These are phyloP conservation scores for Wasmannia auropunctata DNA, from an alignment of 1,140 invertebrate genomes.

Conservation along the genomic window DNA sequence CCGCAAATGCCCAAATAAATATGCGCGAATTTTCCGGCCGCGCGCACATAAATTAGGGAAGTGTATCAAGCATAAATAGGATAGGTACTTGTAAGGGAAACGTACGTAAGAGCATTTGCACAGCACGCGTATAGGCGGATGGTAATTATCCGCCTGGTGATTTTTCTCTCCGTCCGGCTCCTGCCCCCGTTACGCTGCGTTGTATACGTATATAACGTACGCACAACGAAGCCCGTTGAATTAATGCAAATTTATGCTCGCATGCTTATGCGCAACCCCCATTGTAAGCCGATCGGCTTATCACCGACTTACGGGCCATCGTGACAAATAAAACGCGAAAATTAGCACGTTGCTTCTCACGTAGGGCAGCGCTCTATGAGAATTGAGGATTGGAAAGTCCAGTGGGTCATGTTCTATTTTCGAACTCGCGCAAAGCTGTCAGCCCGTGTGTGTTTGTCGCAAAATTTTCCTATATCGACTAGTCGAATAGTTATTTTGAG, in stretches of 20 bases:
- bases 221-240: constrained; percentile 12
- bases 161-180: constrained; percentile 33
- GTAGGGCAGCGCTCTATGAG: background rate
- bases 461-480: background rate
- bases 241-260: constrained; percentile 60
- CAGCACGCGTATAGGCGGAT: background rate
- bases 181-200: background rate
- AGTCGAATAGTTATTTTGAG: background rate
- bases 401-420: constrained; percentile 52
- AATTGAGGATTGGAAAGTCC: constrained; percentile 9
- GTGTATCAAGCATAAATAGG: background rate
- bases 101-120: constrained; percentile 18
- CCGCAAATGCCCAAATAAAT: constrained; percentile 8
- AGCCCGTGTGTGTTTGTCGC: background rate
- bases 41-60: background rate
- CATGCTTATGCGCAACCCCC: constrained; percentile 28
- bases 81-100: background rate
- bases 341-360: constrained; percentile 40
- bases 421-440: background rate
- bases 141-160: constrained; percentile 24
- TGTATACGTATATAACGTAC: background rate
- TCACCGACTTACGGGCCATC: constrained; percentile 34
- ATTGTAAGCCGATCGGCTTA: constrained; percentile 65
- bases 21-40: constrained; percentile 25
- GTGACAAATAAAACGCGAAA: constrained; percentile 65